A percentile compares a stretch with the other conserved stretches of the same genome.
Conservation (phyloP, 2,113 vertebrate genomes). For the Gasterosteus nipponicus region DNA sequence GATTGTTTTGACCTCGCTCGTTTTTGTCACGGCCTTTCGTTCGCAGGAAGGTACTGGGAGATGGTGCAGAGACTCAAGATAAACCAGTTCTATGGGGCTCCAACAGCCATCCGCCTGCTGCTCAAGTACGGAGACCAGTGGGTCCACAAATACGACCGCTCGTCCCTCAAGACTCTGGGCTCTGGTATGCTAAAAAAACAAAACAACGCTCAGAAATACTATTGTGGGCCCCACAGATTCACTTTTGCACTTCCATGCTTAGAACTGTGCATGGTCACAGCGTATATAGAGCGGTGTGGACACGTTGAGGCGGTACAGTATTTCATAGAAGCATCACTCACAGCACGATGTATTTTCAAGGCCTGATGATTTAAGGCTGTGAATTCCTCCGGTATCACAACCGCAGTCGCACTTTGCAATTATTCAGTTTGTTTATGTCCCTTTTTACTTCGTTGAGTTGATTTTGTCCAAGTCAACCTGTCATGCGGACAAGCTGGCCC, state of each 20-base stretch:
- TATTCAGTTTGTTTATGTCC: neutral
- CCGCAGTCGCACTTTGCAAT: neutral
- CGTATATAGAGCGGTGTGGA: neutral
- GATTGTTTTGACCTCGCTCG: neutral
- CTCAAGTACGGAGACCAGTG: conserved; percentile 83
- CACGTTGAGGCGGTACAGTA: neutral
- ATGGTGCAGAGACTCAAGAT: conserved; percentile 85
- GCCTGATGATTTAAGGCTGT: neutral
- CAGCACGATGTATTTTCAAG: neutral
- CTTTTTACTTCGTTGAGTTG: neutral
- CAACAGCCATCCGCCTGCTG: conserved; percentile 85
- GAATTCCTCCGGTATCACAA: neutral
- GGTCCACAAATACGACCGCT: conserved; percentile 85
- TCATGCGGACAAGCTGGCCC: neutral
- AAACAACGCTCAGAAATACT: neutral
- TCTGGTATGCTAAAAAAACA: conserved; percentile 73
- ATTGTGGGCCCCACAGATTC: neutral
- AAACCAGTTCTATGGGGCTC: conserved; percentile 87
- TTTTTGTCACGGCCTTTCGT: neutral
- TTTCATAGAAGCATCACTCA: neutral
- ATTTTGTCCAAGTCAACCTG: neutral
- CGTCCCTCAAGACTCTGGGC: conserved; percentile 82
- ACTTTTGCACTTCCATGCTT: neutral
- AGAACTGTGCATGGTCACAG: neutral
- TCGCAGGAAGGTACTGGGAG: conserved; percentile 86